Percentiles rank a stretch among this genome's conserved stretches.
Conservation (phyloP, 2,888 invertebrate genomes). For the Euplexia lucipara region DNA sequence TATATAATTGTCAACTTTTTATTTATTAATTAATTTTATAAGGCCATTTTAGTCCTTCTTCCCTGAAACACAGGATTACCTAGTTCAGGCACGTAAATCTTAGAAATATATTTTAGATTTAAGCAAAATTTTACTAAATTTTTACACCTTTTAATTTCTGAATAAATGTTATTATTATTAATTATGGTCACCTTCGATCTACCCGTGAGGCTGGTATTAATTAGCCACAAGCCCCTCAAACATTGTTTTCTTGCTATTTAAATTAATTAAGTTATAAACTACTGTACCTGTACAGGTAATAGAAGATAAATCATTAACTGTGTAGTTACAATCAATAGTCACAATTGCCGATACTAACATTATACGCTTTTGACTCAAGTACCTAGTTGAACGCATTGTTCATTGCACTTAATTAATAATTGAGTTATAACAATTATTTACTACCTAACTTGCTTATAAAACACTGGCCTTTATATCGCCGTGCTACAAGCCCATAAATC, state of each 20-base stretch:
- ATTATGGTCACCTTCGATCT: too few species aligned
- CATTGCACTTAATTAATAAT: constrained; percentile 33
- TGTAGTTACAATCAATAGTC: constrained; percentile 6
- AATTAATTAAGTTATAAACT: constrained; percentile 27
- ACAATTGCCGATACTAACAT: neutral
- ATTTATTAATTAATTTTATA: too few species aligned
- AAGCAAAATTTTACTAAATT: too few species aligned
- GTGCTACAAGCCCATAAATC: constrained; percentile 27
- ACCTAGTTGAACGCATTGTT: constrained; percentile 1
- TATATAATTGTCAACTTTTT: too few species aligned
- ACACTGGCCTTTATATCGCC: constrained; percentile 19
- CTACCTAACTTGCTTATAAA: constrained; percentile 16
- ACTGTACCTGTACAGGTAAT: constrained; percentile 13
- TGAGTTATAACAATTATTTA: constrained; percentile 26
- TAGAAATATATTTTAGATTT: too few species aligned
- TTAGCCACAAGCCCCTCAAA: too few species aligned
- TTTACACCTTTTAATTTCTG: too few species aligned
- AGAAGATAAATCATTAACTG: constrained; percentile 20
- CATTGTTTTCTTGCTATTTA: constrained; percentile 8
- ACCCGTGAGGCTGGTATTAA: too few species aligned
- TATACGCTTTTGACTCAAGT: constrained; percentile 7
- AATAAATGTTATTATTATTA: too few species aligned
- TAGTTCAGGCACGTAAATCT: too few species aligned
- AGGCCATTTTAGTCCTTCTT: too few species aligned
- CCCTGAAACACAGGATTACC: too few species aligned